A percentile compares a stretch with the other conserved stretches of the same genome.
Conservation (phyloP, 2,888 invertebrate species). For the Chaetogeoica ovagalla region DNA sequence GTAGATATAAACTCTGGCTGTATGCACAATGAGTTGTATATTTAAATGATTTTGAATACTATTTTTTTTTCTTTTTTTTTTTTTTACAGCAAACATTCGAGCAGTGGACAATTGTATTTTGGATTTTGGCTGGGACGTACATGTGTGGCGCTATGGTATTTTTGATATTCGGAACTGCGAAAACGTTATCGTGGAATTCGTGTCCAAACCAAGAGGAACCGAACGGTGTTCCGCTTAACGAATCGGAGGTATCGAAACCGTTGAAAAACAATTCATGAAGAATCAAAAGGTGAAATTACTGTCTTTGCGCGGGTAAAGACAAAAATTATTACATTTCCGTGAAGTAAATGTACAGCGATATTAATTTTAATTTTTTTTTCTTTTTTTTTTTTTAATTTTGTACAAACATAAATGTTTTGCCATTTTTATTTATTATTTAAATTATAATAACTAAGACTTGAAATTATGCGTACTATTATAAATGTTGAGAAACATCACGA, state of each 20-base stretch:
- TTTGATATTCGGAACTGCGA: constrained; percentile 69
- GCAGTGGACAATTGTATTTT: constrained; percentile 81
- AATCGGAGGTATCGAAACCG: constrained; percentile 22
- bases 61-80: too few species aligned
- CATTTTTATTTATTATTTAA: constrained; percentile 2
- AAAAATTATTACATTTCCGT: background rate
- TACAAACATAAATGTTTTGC: background rate
- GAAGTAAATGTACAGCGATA: too few species aligned
- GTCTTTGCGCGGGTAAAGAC: constrained; percentile 14
- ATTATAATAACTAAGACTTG: background rate
- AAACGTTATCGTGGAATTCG: constrained; percentile 65
- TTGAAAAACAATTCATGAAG: background rate
- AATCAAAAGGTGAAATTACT: too few species aligned
- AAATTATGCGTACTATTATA: background rate
- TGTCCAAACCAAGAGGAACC: constrained; percentile 54
- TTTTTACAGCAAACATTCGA: constrained; percentile 69
- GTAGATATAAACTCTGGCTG: too few species aligned
- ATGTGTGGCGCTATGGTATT: constrained; percentile 69
- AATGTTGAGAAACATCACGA: background rate
- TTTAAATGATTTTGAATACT: too few species aligned
- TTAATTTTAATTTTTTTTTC: background rate
- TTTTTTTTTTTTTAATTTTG: constrained; percentile 14
- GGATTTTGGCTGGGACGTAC: constrained; percentile 75
- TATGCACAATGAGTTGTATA: too few species aligned
- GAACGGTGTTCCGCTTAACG: background rate